Conservation (phyloP, 2,113 vertebrate species). For the Percopsis transmontana region DNA sequence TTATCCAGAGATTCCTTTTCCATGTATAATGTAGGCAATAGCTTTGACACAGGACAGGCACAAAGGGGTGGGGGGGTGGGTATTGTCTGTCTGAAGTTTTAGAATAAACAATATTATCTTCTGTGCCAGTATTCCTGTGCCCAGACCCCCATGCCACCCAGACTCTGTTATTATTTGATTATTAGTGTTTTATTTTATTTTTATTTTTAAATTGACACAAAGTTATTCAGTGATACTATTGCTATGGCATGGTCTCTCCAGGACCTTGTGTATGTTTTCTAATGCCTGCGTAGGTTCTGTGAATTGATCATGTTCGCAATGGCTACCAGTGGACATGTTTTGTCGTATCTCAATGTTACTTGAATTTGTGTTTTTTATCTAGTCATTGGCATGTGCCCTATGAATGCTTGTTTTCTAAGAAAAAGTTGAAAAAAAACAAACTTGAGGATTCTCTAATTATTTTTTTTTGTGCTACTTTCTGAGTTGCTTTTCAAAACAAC, state of each 20-base stretch:
- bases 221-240: conserved; percentile 86
- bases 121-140: conserved; percentile 75
- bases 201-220: conserved; percentile 78
- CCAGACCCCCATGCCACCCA: conserved; percentile 51
- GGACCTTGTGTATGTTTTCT: conserved; percentile 91
- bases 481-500: conserved; percentile 83
- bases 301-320: conserved; percentile 92
- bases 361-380: conserved; percentile 96
- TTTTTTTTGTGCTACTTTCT: conserved; percentile 73
- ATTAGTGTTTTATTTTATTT: conserved; percentile 40
- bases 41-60: conserved; percentile 77
- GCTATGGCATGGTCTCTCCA: conserved; percentile 88
- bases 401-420: too few relatives aligned
- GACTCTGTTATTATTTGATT: conserved; percentile 24
- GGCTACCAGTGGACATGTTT: conserved; percentile 92
- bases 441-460: conserved; percentile 69
- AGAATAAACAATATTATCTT: conserved; percentile 59
- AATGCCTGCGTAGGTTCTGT: conserved; percentile 95
- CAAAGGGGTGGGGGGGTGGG: conserved; percentile 23
- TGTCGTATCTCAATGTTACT: conserved; percentile 99
- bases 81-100: conserved; percentile 74
- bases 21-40: conserved; percentile 76
- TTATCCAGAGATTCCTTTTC: conserved; percentile 39
- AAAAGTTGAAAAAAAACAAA: conserved; percentile 63
- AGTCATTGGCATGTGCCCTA: conserved; percentile 96